Conservation (phyloP, 2,113 vertebrate genomes). For the Neolamprologus cancellatus region DNA sequence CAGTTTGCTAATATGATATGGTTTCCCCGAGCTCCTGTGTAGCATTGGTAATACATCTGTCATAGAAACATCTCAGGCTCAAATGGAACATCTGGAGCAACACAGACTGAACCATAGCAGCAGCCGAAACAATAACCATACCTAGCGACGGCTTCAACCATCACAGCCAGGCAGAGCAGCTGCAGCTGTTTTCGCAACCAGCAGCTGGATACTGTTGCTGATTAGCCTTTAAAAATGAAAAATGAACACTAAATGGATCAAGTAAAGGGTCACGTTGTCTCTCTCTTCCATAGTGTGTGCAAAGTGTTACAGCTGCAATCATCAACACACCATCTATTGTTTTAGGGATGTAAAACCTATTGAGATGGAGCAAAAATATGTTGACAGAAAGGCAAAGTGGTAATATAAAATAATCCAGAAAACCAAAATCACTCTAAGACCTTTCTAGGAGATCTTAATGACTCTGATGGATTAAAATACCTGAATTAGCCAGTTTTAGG, state of each 20-base stretch:
- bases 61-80: not conserved
- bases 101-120: not conserved
- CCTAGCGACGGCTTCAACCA: not conserved
- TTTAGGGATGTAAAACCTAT: not conserved
- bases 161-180: not conserved
- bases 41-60: not conserved
- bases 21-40: not conserved
- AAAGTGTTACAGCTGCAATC: not conserved
- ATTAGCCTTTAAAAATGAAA: not conserved
- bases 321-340: not conserved
- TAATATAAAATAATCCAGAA: not conserved
- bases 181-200: not conserved
- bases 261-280: not conserved
- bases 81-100: not conserved
- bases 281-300: not conserved
- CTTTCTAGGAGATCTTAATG: not conserved
- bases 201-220: not conserved
- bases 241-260: not conserved
- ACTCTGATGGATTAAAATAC: not conserved
- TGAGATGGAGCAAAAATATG: not conserved
- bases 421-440: not conserved
- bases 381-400: not conserved
- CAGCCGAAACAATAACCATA: not conserved
- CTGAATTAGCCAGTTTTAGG: not conserved
- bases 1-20: not conserved